Evolutionary conservation across 1,140 invertebrate species (phyloP).

Genomic region (Hylaeus anthracinus): DNA sequence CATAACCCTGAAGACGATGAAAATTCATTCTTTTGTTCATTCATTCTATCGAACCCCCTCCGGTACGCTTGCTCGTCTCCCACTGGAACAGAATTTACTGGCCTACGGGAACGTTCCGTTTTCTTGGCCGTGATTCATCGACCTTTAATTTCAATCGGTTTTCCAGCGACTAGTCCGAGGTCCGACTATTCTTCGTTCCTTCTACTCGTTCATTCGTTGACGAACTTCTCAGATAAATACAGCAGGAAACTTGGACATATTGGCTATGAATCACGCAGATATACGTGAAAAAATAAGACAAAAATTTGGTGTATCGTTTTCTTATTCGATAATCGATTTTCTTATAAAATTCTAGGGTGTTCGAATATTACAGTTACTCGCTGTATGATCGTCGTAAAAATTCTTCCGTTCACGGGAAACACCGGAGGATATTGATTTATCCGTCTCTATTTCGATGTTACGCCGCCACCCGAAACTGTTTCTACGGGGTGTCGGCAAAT

Average conservation of each 20-base stretch:
- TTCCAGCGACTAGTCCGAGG: background rate
- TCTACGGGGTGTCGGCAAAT: background rate
- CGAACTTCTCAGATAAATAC: background rate
- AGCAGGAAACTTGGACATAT: no score
- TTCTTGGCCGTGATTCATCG: constrained; percentile 50
- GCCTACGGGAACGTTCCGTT: background rate
- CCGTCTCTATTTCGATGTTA: background rate
- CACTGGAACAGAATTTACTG: background rate
- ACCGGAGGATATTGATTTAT: constrained; percentile 31
- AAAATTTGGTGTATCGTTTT: no score
- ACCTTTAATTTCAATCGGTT: constrained; percentile 57
- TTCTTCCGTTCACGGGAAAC: constrained; percentile 9
- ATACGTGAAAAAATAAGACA: no score
- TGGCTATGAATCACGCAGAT: no score
- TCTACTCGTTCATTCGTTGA: background rate
- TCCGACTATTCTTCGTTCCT: constrained; percentile 16
- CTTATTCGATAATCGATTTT: no score
- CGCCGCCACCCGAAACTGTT: background rate
- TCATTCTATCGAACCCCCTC: no score
- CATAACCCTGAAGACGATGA: no score
- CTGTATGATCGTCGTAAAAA: constrained; percentile 8
- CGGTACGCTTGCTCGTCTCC: background rate
- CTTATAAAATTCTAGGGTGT: no score
- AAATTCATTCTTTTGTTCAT: constrained; percentile 51
- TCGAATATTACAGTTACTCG: no score